Conservation (phyloP, 2,113 vertebrate species). For the Ceyx melanurus region DNA sequence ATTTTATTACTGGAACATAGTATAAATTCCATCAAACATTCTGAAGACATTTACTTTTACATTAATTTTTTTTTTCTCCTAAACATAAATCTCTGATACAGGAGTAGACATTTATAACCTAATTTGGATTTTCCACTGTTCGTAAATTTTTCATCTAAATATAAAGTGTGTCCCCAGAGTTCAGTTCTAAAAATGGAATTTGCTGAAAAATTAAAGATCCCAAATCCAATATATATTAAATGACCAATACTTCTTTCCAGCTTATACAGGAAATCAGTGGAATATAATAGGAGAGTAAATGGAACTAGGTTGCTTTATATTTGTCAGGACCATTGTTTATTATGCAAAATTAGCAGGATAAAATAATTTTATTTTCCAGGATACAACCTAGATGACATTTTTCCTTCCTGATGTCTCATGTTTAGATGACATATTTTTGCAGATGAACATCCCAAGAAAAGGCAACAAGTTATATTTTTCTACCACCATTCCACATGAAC, state of each 20-base stretch:
- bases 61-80: background rate
- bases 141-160: background rate
- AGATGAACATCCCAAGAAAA: background rate
- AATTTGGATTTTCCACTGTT: background rate
- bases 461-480: rapidly evolving
- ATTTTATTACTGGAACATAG: background rate
- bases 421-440: background rate
- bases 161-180: rapidly evolving
- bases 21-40: background rate
- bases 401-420: background rate
- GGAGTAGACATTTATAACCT: background rate
- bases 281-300: background rate
- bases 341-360: background rate
- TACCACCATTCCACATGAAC: background rate
- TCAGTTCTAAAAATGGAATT: background rate
- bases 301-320: background rate
- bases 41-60: background rate
- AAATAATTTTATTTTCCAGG: background rate
- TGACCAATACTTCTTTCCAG: background rate
- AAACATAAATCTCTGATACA: background rate
- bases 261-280: background rate
- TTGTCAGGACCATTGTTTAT: background rate
- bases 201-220: background rate
- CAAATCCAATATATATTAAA: background rate
- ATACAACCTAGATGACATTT: background rate